Evolutionary conservation across 1,140 invertebrate genomes (phyloP), one percentile per base, ranked within the genome.

Genomic region (Drosophila parabipectinata): DNA sequence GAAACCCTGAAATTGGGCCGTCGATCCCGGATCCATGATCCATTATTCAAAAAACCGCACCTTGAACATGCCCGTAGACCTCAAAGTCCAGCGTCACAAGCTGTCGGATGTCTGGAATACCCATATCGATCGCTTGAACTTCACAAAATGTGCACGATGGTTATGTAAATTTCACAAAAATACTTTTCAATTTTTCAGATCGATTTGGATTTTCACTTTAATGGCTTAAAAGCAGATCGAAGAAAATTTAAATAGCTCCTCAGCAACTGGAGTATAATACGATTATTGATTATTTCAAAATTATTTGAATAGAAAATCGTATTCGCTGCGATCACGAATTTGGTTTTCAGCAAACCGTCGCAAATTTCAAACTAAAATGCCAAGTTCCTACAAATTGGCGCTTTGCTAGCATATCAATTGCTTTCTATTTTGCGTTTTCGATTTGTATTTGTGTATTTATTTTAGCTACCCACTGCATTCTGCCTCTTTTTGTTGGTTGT

Each of bases 21-120:
- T 14, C 0, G 0, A 26, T 18, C 14, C 30, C 39, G 45, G 37
- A 44, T 41, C 26, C 26, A 18, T 21, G 9, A 41, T 37, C 30
- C 12, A 3, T 15, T 9, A 1, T 44, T 15, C 21, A 4, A 12
- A 21, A 18, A 24, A n/a, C 7, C 34, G 3, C 47, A 97, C 97
- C 97, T 95, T 97, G 96, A 30, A 98, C 96, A 92, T 96, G 95
- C 63, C 97, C 97, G 79, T 94, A 97, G 44, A 98, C 96, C 93
- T 98, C 97, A 87, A 97, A 98, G 73, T 98, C 97, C 10, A 97
- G 95, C 48, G 96, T 96, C 32, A 96, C 94, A 44, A 92, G 51
- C 56, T 96, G 93, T 90, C 93, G 87, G 45, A 93, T 93, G 71
- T 95, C 94, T 63, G 94, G 93, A 39, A 93, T 92, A 56, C 94